Evolutionary conservation across 2,113 vertebrate genomes (phyloP).

Genomic region (Bufo bufo): DNA sequence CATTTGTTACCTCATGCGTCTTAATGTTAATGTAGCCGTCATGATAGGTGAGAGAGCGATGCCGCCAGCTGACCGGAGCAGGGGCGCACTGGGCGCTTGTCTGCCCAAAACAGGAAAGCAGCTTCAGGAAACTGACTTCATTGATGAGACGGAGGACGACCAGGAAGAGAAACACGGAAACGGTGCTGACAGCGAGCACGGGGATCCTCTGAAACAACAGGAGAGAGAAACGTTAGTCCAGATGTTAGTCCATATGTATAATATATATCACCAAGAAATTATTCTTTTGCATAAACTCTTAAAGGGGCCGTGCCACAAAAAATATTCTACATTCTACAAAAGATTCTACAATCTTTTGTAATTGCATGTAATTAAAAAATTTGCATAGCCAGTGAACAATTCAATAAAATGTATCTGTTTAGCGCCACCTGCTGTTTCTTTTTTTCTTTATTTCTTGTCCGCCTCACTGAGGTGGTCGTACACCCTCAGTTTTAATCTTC

Average conservation of each 20-base stretch:
- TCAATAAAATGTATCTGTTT: too few species aligned
- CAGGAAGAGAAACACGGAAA: constrained; percentile 85
- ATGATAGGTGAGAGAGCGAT: constrained; percentile 79
- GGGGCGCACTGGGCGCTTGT: constrained; percentile 78
- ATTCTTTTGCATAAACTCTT: too few species aligned
- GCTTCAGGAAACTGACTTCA: constrained; percentile 84
- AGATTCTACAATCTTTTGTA: too few species aligned
- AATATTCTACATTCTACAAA: too few species aligned
- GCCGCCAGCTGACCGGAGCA: constrained; percentile 79
- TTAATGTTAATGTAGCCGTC: constrained; percentile 88
- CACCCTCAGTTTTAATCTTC: too few species aligned
- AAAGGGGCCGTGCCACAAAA: too few species aligned
- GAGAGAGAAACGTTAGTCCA: not conserved
- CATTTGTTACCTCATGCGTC: constrained; percentile 84
- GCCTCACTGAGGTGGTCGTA: too few species aligned
- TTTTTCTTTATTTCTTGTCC: too few species aligned
- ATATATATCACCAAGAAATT: too few species aligned
- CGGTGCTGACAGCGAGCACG: constrained; percentile 80
- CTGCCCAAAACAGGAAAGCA: constrained; percentile 84
- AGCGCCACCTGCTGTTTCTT: too few species aligned
- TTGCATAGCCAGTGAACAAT: too few species aligned
- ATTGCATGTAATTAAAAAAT: too few species aligned
- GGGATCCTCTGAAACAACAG: constrained; percentile 81
- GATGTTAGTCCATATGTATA: not conserved
- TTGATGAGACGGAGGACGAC: constrained; percentile 85